Evolutionary conservation across 35 echinoderm and acorn worm genomes (phyloP).

Genomic region (Eucidaris tribuloides): DNA sequence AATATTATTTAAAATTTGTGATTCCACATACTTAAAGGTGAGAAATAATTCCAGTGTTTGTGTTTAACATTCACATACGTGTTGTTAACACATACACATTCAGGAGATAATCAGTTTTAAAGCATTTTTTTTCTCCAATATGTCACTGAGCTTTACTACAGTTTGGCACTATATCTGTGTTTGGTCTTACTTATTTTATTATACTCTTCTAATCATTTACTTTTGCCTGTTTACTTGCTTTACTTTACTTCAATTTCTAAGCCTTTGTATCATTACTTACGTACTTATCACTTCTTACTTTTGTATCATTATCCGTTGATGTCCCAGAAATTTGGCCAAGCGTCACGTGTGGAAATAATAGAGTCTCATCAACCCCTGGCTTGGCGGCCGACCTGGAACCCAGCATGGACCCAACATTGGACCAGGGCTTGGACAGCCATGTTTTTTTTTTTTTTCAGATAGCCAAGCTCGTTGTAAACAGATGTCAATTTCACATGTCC

Average conservation of each 20-base stretch:
- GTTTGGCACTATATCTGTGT: no score
- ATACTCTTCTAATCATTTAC: background rate
- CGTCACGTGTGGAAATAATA: constrained; percentile 66
- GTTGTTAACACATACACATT: no score
- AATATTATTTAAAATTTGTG: no score
- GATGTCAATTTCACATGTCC: background rate
- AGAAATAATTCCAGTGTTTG: no score
- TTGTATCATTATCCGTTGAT: constrained; percentile 55
- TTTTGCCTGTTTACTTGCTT: background rate
- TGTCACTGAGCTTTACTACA: no score
- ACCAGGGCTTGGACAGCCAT: background rate
- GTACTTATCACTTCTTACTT: background rate
- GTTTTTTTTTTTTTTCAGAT: background rate
- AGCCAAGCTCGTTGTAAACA: background rate
- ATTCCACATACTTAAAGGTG: no score
- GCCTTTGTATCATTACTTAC: background rate
- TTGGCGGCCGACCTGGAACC: no score
- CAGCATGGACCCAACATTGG: background rate
- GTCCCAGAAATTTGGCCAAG: constrained; percentile 85
- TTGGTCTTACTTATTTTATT: background rate
- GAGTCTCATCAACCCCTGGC: no score
- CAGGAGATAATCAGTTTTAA: no score
- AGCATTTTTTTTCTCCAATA: no score
- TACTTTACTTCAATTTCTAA: background rate
- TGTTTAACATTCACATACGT: no score